phyloP scores from a whole-genome alignment of 2,797 vertebrate species.

The Rhinoraja longicauda region DNA sequence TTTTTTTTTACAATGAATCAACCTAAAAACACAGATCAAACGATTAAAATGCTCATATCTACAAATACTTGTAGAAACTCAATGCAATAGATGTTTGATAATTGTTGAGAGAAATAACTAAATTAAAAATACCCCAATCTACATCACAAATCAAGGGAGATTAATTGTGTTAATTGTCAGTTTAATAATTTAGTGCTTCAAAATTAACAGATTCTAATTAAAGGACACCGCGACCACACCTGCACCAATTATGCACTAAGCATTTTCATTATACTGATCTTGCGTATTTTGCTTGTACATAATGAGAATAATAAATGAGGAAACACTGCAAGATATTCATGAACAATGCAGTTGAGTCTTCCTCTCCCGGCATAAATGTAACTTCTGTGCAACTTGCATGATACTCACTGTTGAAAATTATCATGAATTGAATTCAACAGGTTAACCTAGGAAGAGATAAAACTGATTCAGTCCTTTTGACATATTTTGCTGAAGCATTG shows the following conservation, averaged over 20 bases:
- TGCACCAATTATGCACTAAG: neutral
- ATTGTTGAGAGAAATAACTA: neutral
- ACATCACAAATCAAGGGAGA: neutral
- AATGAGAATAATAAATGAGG: neutral
- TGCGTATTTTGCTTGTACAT: neutral
- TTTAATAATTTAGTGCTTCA: neutral
- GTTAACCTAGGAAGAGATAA: conserved; percentile 66
- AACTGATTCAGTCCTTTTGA: neutral
- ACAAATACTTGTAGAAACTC: too few relatives aligned
- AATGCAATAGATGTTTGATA: too few relatives aligned
- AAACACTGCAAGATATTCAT: neutral
- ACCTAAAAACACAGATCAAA: neutral
- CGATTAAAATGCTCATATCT: too few relatives aligned
- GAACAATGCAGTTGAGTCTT: too few relatives aligned
- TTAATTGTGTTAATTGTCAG: neutral
- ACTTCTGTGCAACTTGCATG: neutral
- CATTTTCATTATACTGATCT: neutral
- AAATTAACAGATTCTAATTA: neutral
- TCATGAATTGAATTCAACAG: conserved; percentile 93
- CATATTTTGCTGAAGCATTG: neutral
- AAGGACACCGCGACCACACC: neutral
- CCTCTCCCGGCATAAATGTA: neutral
- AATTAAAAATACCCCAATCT: neutral
- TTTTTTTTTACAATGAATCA: neutral
- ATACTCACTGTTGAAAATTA: conserved; percentile 94